A percentile compares a stretch with the other conserved stretches of the same genome.
Evolutionary conservation across 2,797 vertebrate genomes (phyloP).

Genomic region (Poecilia wingei): DNA sequence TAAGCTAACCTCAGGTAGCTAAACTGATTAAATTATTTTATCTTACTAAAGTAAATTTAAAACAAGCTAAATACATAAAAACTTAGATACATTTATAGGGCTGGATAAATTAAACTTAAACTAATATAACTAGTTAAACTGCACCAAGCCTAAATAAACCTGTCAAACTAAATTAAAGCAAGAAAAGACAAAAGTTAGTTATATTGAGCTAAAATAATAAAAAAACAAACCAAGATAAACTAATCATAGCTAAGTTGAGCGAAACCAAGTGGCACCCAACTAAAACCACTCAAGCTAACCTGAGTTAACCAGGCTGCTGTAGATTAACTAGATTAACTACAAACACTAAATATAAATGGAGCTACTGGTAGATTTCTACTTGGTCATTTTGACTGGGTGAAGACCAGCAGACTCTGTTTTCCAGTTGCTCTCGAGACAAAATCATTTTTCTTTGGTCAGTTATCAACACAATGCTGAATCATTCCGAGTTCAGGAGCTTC

Average conservation of each 20-base stretch:
- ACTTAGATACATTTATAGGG: no score
- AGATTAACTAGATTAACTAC: background rate
- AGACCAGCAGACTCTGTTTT: no score
- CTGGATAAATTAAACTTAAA: background rate
- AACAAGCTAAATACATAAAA: background rate
- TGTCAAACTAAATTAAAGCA: background rate
- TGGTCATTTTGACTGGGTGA: no score
- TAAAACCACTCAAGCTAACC: background rate
- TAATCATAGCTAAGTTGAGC: background rate
- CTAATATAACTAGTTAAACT: no score
- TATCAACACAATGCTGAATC: background rate
- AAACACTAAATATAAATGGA: background rate
- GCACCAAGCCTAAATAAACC: no score
- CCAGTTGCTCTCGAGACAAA: background rate
- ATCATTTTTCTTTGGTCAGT: background rate
- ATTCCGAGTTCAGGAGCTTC: background rate
- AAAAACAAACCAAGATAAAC: background rate
- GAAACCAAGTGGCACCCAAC: background rate
- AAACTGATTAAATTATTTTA: background rate
- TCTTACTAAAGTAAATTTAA: no score
- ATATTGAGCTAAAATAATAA: background rate
- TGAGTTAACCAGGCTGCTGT: no score
- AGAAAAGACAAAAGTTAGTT: background rate
- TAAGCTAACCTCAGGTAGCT: background rate
- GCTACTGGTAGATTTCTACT: no score